Percentiles rank a stretch among this genome's conserved stretches.
phyloP scores from a whole-genome alignment of 1,140 invertebrate species.

The Zaprionus lachaisei region DNA sequence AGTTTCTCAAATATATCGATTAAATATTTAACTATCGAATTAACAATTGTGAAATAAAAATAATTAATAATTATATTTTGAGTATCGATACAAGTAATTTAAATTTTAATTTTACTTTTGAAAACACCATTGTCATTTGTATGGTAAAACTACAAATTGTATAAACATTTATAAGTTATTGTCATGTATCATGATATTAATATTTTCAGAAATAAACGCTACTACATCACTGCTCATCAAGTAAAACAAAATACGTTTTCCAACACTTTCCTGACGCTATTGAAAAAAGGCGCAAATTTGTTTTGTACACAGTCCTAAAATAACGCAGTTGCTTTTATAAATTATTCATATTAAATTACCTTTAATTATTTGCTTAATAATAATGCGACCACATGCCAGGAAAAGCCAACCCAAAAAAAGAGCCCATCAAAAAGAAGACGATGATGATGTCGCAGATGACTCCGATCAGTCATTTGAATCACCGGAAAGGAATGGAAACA shows the following conservation, averaged over 20 bases:
- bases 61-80: too few species aligned
- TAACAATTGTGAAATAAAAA: too few species aligned
- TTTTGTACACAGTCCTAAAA: neutral
- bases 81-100: too few species aligned
- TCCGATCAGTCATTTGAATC: slow-evolving; percentile 33
- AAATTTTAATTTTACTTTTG: too few species aligned
- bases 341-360: neutral
- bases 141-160: too few species aligned
- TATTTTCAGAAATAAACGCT: too few species aligned
- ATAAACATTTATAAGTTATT: too few species aligned
- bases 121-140: too few species aligned
- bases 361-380: neutral
- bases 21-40: too few species aligned
- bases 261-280: neutral
- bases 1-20: too few species aligned
- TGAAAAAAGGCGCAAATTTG: slow-evolving; percentile 13
- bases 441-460: slow-evolving; percentile 14
- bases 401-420: slow-evolving; percentile 2
- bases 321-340: neutral
- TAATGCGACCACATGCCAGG: neutral
- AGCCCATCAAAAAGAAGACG: neutral
- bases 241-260: neutral
- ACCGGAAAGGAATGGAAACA: slow-evolving; percentile 32
- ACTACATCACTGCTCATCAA: neutral
- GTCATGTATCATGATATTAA: too few species aligned